Base-by-base conservation (phyloP, 1,140 invertebrate species). In the Hetaerina americana region DNA sequence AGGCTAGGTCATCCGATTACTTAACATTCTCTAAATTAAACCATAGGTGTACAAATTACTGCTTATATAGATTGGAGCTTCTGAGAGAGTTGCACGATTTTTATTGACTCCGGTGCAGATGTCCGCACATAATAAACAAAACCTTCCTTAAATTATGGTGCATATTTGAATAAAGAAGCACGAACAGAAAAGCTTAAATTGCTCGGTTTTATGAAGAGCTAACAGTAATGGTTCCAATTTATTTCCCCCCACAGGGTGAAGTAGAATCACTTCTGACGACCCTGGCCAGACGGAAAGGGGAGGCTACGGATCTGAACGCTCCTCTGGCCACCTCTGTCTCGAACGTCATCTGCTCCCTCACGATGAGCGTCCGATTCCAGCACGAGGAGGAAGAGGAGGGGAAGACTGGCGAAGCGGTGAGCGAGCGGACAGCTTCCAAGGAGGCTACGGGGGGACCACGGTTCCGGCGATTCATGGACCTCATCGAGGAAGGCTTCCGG, bases 311-410 rank as follows among this genome's bases (percentile, higher is more conserved):
- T 76, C 79, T 92, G 22, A 90, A 90, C 5, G 86, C 88, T 0
- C 81, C 87, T 1, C 82, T 96, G 22, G 88, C 89, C n/a, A 86
- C 91, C 72, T 88, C 91, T 2, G 89, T 96, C 70, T 92, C 90
- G 77, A 97, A 97, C 79, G 92, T 97, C 0, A 95, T 97, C 72
- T 95, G 94, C 79, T 90, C 89, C 26, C 87, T 97, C 29, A 86
- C 94, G 73, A 96, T 97, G 93, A 91, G 91, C 22, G 87, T 93
- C 0, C 84, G 93, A 5, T 97, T 95, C 79, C 86, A 87, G 66
- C 85, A 89, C 73, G 87, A 90, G 18, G 92, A 95, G 76, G 79
- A 82, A 0, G 40, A 57, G 22, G 40, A 57, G 2, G 40, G 22
- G 22, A n/a, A 5, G 15, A n/a, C 15, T 3, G 10, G 2, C 3